These are phyloP conservation scores for Oasisia sp. DNA, from an alignment of 2,888 invertebrate species.

Conservation along the genomic window DNA sequence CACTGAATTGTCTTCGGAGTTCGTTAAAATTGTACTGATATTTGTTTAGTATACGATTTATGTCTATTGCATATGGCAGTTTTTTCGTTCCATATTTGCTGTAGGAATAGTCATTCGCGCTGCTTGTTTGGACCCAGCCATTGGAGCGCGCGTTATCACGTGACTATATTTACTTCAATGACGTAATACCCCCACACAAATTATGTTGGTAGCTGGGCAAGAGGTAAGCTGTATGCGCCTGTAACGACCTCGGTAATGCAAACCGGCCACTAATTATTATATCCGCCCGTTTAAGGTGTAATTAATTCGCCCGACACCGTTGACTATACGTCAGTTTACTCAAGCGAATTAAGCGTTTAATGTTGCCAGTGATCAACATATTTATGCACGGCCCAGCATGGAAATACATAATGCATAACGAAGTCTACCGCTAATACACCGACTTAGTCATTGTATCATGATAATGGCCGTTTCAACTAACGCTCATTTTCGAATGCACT, in stretches of 20 bases:
- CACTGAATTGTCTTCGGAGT: not conserved
- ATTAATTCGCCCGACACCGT: not conserved
- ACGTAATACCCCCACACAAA: not conserved
- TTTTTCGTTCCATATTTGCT: not conserved
- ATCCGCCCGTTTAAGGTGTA: conserved; percentile 17
- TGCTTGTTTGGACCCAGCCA: not conserved
- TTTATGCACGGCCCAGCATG: not conserved
- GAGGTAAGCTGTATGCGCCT: not conserved
- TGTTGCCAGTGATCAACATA: not conserved
- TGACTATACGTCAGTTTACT: not conserved
- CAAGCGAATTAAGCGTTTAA: conserved; percentile 7
- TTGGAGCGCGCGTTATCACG: not conserved
- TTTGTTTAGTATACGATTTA: not conserved
- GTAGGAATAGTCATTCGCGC: not conserved
- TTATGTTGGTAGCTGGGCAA: not conserved
- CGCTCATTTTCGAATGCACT: too few species aligned
- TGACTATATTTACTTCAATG: not conserved
- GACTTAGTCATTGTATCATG: too few species aligned
- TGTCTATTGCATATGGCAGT: not conserved
- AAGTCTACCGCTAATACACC: too few species aligned
- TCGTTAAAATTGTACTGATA: not conserved
- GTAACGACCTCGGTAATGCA: not conserved
- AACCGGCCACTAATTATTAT: conserved; percentile 13
- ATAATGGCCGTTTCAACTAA: too few species aligned
- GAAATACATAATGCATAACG: not conserved